Base-by-base conservation (phyloP, 2,888 invertebrate genomes). In the Apomyelois bistriatella region DNA sequence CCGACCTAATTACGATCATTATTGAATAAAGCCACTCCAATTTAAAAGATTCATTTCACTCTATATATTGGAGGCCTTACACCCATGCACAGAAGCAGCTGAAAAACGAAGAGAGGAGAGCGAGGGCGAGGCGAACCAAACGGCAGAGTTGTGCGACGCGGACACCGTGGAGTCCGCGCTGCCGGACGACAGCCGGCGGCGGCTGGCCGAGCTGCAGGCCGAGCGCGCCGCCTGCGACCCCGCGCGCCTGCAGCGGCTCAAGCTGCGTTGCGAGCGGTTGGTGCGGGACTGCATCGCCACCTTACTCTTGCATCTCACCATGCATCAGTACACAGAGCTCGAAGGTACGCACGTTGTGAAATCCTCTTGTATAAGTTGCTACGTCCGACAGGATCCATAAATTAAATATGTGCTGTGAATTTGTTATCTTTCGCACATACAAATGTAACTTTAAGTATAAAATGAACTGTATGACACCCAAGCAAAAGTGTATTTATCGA, bases 231-330 rank as follows among this genome's bases (percentile, higher is more conserved):
- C 95, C 59, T 96, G 96, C 74, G 95, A 95, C 70, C 94, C 95
- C 0, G 94, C 95, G 57, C 94, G 95, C 62, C 85, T 96, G 55
- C 94, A 94, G 69, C 94, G 94, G 63, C 88, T 96, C 53, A 96
- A 90, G 77, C 81, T 92, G 48, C 93, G 94, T 61, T 95, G 95
- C 75, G 94, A 95, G 90, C 92, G 93, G 60, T 91, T 97, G 55
- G 94, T 97, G 10, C 92, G 96, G 64, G 95, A 95, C 66, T 97
- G 96, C 79, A 96, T 96, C 67, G 95, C 95, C 35, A 95, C 96
- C 52, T 90, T 97, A 57, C 82, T 97, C 53, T 91, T 96, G 52
- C 95, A 96, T 78, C 91, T 97, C 59, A 95, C 95, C 10, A 92
- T 95, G 61, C 94, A 96, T 75, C 95, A 96, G 75, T 97, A 96